Evolutionary conservation across 2,113 vertebrate species (phyloP), one percentile per base, ranked within the genome.

Genomic region (Sapayoa aenigma): DNA sequence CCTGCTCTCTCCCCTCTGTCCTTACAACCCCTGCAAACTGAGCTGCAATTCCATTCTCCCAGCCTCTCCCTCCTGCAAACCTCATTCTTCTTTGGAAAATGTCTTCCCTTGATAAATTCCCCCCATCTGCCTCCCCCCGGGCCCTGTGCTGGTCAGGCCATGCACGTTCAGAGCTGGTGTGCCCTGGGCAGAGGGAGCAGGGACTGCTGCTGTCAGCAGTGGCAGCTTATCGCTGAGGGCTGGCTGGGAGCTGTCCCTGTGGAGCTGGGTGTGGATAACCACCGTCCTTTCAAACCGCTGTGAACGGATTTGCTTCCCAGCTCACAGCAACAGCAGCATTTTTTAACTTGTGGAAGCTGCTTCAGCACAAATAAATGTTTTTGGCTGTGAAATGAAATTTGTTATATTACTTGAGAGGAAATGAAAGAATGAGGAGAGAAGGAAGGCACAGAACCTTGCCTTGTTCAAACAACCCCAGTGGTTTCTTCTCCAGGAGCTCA

Each of bases 121-220:
- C 14, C 1, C 0, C 11, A 46, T 19, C 44, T 20, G 7, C 41
- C 33, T 20, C 12, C 44, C 86, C n/a, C 25, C 1, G 0, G 33
- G 33, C 55, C 37, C 0, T 20, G 19, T 44, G 33, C 68, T 74
- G 25, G 5, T 33, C 28, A 37, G 60, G 46, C 15, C 1, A 1
- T 37, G 23, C 15, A 4, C 39, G 13, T 53, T 79, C 68, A 53
- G 62, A 71, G 4, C 67, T 62, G 11, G 16, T n/a, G 16, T 74
- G 37, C 50, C 63, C 46, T 83, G 35, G n/a, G 46, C 25, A 23
- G 19, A 65, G 44, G 39, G 41, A 44, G 22, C 17, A 44, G 71
- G 44, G 21, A 14, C 9, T 20, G 21, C 9, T 39, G 46, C 52
- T 60, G 37, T 47, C 59, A 82, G n/a, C n/a, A 59, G 12, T 59